Evolutionary conservation across 35 echinoderm and acorn worm genomes (phyloP), one percentile per base, ranked within the genome.

Genomic region (Acanthaster planci): DNA sequence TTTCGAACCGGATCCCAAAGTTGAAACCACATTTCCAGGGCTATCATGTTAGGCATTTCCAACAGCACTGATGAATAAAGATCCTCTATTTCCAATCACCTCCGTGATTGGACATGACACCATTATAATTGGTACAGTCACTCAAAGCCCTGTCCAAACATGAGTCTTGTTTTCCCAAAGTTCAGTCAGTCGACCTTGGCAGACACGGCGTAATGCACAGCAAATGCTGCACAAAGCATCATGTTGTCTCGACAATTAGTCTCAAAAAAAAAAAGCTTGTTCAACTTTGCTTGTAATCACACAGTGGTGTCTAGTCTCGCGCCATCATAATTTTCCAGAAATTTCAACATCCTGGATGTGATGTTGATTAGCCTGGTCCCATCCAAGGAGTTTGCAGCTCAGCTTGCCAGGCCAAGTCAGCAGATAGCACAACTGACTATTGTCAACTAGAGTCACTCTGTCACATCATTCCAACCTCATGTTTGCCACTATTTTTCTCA

Each of bases 271-370:
- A 47, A 47, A 47, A 47, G 42, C 4, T 6, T 4, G 12, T 6
- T 4, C 42, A 47, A 47, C 42, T 4, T 47, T 47, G 42, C 12
- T 47, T 47, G 42, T 12, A 12, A 47, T 47, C 12, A 4, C 12
- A 12, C 4, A 12, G 42, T 6, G 12, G 42, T 12, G 4, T 6
- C 42, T 4, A 47, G 42, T 12, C 42, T 47, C 42, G 42, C 42
- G 42, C 42, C 4, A 47, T 47, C 12, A 26, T 26, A 72, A 72
- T 31, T 26, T 23, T 30, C 21, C 10, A 72, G 34, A 19, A 72
- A 72, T 72, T 72, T 34, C 14, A 15, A 72, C 64, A 72, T 72
- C 64, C 64, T 72, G 64, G 64, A 72, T 72, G 64, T 72, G 64
- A 10, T 7, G 14, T 72, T 72, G 64, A 72, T 72, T 72, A 72